Percentiles rank a stretch among this genome's conserved stretches.
phyloP scores from a whole-genome alignment of 2,113 vertebrate genomes.

The Motacilla tschutschensis region DNA sequence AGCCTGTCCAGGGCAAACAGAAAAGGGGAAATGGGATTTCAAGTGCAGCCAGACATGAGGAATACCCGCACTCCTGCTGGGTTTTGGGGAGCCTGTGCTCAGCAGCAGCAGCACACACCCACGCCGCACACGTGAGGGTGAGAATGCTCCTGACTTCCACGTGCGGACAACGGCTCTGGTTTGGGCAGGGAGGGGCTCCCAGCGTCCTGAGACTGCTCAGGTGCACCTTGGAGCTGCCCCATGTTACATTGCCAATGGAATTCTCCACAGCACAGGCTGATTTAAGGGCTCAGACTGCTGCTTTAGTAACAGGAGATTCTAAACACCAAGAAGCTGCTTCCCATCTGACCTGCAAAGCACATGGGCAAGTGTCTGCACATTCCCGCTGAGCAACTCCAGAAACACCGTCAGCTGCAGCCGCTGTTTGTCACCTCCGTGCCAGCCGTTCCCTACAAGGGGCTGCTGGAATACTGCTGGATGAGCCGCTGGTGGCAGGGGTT shows the following conservation, averaged over 20 bases:
- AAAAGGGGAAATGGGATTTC: background rate
- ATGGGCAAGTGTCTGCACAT: background rate
- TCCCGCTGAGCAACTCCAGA: background rate
- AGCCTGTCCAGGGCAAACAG: background rate
- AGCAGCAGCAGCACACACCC: background rate
- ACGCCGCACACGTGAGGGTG: rapidly evolving
- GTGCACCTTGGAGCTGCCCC: background rate
- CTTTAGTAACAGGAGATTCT: background rate
- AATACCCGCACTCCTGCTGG: rapidly evolving
- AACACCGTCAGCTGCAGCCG: rapidly evolving
- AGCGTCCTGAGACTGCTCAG: background rate
- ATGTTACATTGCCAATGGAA: rapidly evolving
- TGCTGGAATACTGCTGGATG: slow-evolving; percentile 83
- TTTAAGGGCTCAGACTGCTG: background rate
- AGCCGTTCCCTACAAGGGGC: slow-evolving; percentile 69
- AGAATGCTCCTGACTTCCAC: rapidly evolving
- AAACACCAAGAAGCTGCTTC: background rate
- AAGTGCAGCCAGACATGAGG: background rate
- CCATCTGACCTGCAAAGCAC: background rate
- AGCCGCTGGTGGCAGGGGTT: slow-evolving; percentile 76
- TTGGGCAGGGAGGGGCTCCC: background rate
- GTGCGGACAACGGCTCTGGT: background rate
- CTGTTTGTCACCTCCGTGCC: background rate
- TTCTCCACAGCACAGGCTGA: background rate
- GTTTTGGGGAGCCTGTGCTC: background rate